Evolutionary conservation across 92 coral and sea anemone species (phyloP).

Genomic region (Diadumene lineata): DNA sequence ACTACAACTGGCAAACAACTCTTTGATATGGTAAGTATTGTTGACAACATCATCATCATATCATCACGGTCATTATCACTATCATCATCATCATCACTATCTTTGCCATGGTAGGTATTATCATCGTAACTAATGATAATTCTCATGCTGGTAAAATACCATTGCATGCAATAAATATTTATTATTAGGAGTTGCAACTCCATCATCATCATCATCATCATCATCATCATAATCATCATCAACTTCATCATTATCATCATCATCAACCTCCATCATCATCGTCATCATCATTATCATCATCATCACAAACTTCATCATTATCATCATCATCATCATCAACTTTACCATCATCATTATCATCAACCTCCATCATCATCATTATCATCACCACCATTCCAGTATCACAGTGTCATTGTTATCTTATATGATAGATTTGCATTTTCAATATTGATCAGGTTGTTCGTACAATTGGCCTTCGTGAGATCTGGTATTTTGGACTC

Average conservation of each 20-base stretch:
- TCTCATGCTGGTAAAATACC: too few relatives aligned
- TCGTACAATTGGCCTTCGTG: slow-evolving; percentile 86
- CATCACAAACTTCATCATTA: not conserved
- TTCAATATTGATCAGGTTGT: slow-evolving; percentile 53
- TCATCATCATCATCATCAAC: not conserved
- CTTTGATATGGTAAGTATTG: slow-evolving; percentile 69
- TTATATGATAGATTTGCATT: not conserved
- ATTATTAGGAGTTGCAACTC: too few relatives aligned
- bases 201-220: not conserved
- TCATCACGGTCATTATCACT: too few relatives aligned
- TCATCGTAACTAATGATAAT: too few relatives aligned
- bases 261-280: not conserved
- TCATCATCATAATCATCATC: not conserved
- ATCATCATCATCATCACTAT: not conserved
- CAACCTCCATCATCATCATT: not conserved
- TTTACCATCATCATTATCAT: not conserved
- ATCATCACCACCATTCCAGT: not conserved
- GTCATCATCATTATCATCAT: not conserved
- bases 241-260: not conserved
- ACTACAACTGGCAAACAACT: slow-evolving; percentile 89
- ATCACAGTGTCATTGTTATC: not conserved
- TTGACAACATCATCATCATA: not conserved
- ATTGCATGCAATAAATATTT: too few relatives aligned
- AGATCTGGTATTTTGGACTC: slow-evolving; percentile 87
- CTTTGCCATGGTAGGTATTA: not conserved